Percentiles rank a stretch among this genome's conserved stretches.
Conservation (phyloP, 2,888 invertebrate genomes). For the Yponomeuta sedellus region DNA sequence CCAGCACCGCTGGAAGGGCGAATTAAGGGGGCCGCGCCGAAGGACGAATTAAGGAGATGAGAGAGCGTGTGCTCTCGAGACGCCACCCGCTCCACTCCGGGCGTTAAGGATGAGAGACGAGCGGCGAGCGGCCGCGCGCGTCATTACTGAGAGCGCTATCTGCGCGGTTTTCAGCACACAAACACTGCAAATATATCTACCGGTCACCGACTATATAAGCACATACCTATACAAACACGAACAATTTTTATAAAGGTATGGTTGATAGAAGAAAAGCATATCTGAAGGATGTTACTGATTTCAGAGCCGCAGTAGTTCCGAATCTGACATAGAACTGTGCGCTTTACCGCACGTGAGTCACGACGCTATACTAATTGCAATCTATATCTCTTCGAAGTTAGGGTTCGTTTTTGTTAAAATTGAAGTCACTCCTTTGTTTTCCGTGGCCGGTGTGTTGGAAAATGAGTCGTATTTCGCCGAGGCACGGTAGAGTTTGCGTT, state of each 20-base stretch:
- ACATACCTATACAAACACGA: too few species aligned
- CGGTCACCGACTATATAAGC: not conserved
- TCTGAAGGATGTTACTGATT: not conserved
- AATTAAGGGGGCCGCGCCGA: constrained; percentile 73
- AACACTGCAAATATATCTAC: not conserved
- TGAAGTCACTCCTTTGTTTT: constrained; percentile 69
- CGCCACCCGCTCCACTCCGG: constrained; percentile 62
- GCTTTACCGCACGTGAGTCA: constrained; percentile 63
- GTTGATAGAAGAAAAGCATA: not conserved
- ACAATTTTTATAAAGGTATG: not conserved
- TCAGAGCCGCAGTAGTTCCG: not conserved
- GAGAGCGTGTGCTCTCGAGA: constrained; percentile 74
- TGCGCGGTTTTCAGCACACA: not conserved
- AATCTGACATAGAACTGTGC: constrained; percentile 21
- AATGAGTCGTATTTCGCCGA: constrained; percentile 41
- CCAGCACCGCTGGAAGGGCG: constrained; percentile 57
- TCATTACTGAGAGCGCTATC: constrained; percentile 9
- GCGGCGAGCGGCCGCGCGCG: constrained; percentile 22
- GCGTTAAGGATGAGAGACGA: constrained; percentile 49
- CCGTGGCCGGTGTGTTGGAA: constrained; percentile 28
- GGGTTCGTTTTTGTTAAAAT: constrained; percentile 72
- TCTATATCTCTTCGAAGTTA: constrained; percentile 71
- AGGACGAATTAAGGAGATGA: constrained; percentile 77
- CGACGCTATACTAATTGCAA: constrained; percentile 65
- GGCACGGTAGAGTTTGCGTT: constrained; percentile 44